Base-by-base conservation (phyloP, 2,113 vertebrate genomes). In the Corythornis cristatus region DNA sequence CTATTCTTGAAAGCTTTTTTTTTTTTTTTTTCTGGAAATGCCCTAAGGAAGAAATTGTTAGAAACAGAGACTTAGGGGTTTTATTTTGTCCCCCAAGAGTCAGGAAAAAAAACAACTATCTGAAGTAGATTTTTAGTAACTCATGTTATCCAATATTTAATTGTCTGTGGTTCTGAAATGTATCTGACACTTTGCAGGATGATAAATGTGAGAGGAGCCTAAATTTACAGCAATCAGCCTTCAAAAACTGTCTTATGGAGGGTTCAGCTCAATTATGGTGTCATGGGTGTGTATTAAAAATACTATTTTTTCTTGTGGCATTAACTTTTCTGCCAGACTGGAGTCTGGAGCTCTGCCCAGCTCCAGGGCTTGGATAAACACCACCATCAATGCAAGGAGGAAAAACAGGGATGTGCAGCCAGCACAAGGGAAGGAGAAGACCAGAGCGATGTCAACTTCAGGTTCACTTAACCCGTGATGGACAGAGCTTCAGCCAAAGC, bases 401-500 rank as follows among this genome's bases (percentile, higher is more conserved):
- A 35, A 46, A 76, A 57, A 9, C 4, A 12, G 50, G 61, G 56
- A 60, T 17, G 13, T 0, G 3, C n/a, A 86, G 83, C 21, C 33
- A 31, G 26, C 26, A 48, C 19, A 12, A 81, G 46, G 64, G 42
- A 81, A 86, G 64, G 42, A 48, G 19, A 74, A 62, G 28, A 80
- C 12, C 64, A 51, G 25, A 35, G 21, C 28, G 56, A 54, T 1
- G 1, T 11, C 0, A 0, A 12, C 37, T 80, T 65, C 4, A 58
- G 33, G 42, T 53, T 86, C 76, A 21, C 29, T 66, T 42, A 54
- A n/a, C 18, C 40, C 46, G 20, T 11, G 53, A 31, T 19, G 45
- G 53, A 31, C 16, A n/a, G 53, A 62, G n/a, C 8, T 67, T 23
- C 53, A 77, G 70, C 56, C 23, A 17, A 13, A 74, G 31, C 53